Base-by-base conservation (phyloP, 2,888 invertebrate genomes). In the Spicauda simplicius region DNA sequence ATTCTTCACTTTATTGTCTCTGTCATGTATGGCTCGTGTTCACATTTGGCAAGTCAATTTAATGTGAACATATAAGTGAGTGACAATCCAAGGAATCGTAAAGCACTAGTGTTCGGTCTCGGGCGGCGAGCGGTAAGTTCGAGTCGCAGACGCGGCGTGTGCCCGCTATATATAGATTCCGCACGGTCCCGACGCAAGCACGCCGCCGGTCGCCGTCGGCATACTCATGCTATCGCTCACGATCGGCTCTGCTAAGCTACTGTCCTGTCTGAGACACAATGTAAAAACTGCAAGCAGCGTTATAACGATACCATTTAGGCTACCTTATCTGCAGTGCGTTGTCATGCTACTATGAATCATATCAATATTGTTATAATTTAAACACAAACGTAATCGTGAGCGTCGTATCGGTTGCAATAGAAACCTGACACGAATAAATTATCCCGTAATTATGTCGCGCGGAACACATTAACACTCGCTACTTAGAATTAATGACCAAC, bases 361-460 rank as follows among this genome's bases (percentile, higher is more conserved):
- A 63, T 56, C 30, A 48, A 45, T 18, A 56, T 56, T 45, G 25
- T 41, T 33, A 18, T 48, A 11, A 30, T 48, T 19, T 45, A 45
- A 16, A 41, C 48, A 63, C 52, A 52, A 52, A 30, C 2, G 37
- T 53, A n/a, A 3, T 33, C 33, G 33, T 30, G 2, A 6, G 14
- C 20, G 25, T 54, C n/a, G 45, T 45, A 54, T 55, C 45, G 25
- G 53, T 41, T 45, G 55, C 30, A 48, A 20, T 50, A 33, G 63
- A 54, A 55, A 33, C 56, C 56, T 45, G 48, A 62, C 61, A 59
- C 64, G 67, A 67, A 66, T 64, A 60, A 50, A 56, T 18, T 62
- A 41, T n/a, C 12, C 18, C 19, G 11, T 56, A 48, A 63, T 30
- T 10, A 63, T 52, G 48, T n/a, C 50, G 56, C n/a, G 33, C 54